Conservation (phyloP, 2,113 vertebrate species). For the Antigone vipio region DNA sequence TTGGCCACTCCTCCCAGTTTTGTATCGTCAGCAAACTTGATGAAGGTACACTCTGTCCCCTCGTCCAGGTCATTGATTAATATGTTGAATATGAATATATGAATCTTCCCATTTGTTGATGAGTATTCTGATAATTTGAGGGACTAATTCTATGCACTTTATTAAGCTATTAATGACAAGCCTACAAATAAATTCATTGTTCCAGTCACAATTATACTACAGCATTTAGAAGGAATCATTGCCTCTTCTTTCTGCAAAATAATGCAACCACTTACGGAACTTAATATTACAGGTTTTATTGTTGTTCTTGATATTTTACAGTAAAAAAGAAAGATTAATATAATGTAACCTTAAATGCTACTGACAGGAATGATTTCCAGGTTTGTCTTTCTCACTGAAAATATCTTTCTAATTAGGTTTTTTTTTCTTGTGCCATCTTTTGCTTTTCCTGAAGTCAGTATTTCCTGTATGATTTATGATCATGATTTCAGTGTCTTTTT, state of each 20-base stretch:
- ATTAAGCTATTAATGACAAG: neutral
- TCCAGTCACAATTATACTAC: neutral
- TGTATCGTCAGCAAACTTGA: too few relatives aligned
- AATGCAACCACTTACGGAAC: neutral
- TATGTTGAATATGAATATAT: too few relatives aligned
- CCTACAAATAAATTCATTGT: neutral
- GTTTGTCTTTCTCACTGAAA: neutral
- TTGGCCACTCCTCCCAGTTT: too few relatives aligned
- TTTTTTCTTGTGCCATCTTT: neutral
- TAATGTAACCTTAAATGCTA: neutral
- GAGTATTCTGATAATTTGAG: neutral
- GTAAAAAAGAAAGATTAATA: neutral
- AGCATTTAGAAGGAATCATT: neutral
- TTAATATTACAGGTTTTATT: neutral
- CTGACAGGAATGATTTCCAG: neutral
- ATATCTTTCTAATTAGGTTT: neutral
- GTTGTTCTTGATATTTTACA: neutral
- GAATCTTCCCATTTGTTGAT: neutral
- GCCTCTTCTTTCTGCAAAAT: neutral
- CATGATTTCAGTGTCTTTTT: neutral
- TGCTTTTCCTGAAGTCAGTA: neutral
- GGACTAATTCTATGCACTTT: neutral
- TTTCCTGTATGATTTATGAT: neutral
- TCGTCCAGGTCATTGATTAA: too few relatives aligned
- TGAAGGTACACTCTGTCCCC: too few relatives aligned